Conservation (phyloP, 1,140 invertebrate species). For the Zaprionus nigranus region DNA sequence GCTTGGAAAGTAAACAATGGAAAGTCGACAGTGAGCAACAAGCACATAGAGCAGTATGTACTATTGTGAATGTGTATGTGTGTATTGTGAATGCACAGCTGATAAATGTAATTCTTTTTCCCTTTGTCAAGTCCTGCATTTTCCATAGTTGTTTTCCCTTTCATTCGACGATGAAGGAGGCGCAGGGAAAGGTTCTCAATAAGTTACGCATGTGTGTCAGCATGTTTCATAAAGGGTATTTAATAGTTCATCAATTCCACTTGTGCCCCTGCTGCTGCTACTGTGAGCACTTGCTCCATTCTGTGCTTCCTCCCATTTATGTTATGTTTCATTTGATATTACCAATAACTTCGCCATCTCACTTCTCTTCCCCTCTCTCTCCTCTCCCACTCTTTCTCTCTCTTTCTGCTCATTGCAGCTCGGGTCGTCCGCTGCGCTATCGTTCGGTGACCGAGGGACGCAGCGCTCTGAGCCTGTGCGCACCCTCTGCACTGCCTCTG, state of each 20-base stretch:
- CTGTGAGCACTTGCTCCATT: not conserved
- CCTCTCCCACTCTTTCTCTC: not conserved
- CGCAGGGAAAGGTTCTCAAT: not conserved
- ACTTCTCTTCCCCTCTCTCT: not conserved
- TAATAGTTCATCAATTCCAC: not conserved
- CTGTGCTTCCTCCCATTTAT: not conserved
- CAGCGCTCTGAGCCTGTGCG: constrained; percentile 86
- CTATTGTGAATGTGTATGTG: not conserved
- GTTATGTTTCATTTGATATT: not conserved
- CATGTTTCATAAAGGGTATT: not conserved
- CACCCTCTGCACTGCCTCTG: constrained; percentile 87
- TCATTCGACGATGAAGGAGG: not conserved
- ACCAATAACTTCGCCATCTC: not conserved
- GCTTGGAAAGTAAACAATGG: not conserved
- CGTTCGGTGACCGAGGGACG: constrained; percentile 87
- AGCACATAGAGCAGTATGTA: constrained; percentile 7
- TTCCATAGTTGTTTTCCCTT: constrained; percentile 4
- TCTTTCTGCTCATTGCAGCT: constrained; percentile 73
- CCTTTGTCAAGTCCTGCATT: constrained; percentile 7
- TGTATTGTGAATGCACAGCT: not conserved
- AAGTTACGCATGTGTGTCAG: not conserved
- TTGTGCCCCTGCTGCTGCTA: not conserved
- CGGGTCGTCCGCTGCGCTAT: constrained; percentile 86
- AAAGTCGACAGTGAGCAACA: not conserved
- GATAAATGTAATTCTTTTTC: not conserved